Conservation (phyloP, 2,113 vertebrate species). For the Mesembrinibis cayennensis region DNA sequence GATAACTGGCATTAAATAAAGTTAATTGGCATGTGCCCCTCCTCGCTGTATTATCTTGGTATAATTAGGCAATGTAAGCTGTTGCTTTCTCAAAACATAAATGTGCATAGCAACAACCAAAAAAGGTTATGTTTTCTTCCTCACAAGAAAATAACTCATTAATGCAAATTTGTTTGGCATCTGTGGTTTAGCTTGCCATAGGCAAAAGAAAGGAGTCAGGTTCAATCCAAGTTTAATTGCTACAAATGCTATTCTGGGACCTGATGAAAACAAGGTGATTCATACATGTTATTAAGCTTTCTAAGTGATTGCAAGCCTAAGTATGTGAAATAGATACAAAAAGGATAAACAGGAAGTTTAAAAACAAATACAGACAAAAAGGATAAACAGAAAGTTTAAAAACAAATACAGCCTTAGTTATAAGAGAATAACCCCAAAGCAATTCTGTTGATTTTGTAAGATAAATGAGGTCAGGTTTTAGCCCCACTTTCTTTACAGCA, state of each 20-base stretch:
- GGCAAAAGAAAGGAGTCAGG: conserved; percentile 26
- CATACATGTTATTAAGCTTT: background rate
- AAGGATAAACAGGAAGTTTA: background rate
- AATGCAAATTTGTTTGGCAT: conserved; percentile 26
- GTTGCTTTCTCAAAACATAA: background rate
- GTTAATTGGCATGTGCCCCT: background rate
- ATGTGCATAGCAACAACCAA: background rate
- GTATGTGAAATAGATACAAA: background rate
- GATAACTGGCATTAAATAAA: background rate
- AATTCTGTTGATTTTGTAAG: background rate
- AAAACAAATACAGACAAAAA: background rate
- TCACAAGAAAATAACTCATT: conserved; percentile 10
- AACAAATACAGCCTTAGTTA: background rate
- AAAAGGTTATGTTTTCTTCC: background rate
- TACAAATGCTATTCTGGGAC: conserved; percentile 2
- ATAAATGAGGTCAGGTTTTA: background rate
- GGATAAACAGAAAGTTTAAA: background rate
- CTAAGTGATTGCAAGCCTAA: background rate
- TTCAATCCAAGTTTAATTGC: conserved; percentile 49
- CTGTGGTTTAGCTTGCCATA: background rate
- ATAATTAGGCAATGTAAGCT: background rate
- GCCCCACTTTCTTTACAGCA: accelerated
- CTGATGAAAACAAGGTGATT: background rate
- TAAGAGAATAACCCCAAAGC: background rate
- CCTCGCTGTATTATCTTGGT: background rate